Base-by-base conservation (phyloP, 2,888 invertebrate species). In the Leucoptera coffeella region DNA sequence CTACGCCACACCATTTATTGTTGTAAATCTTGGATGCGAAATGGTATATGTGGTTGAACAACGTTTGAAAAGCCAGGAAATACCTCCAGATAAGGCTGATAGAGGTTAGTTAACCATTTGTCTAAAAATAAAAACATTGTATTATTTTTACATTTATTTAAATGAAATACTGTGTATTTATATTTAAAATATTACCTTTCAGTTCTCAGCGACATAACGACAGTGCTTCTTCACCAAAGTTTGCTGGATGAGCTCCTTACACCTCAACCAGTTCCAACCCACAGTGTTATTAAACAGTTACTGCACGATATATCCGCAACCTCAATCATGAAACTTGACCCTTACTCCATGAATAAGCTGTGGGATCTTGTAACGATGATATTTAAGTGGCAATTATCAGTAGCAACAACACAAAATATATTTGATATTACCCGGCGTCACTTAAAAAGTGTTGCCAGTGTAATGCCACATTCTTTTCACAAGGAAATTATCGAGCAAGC, bases 331-430 rank as follows among this genome's bases (percentile, higher is more conserved):
- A 80, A 88, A 40, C 74, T 97, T 19, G 95, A 94, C 47, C 75
- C 81, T 28, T 79, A 81, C 30, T 94, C 93, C 34, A 91, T 94
- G 90, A 81, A 82, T 39, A 95, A 94, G 64, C 61, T 97, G 21
- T 96, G 92, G 78, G 94, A 95, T 61, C 65, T 96, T 39, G 94
- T 95, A 82, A 87, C 85, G 8, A 94, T 94, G 91, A 82, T 91
- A 27, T 84, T 87, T 45, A 96, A 96, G 64, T 93, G 91, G 81
- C 94, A 95, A 56, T 43, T 83, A 30, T 74, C 75, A 15, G 73
- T 79, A 22, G 73, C 78, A 11, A 71, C 71, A 36, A 73, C 73
- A 31, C 65, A 77, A 41, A 75, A 78, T 38, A 52, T 82, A 38
- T 65, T 82, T 41, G 75, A 76, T 42, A 72, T 81, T 22, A 82